Evolutionary conservation across 2,113 vertebrate species (phyloP).

Genomic region (Barbus barbus): DNA sequence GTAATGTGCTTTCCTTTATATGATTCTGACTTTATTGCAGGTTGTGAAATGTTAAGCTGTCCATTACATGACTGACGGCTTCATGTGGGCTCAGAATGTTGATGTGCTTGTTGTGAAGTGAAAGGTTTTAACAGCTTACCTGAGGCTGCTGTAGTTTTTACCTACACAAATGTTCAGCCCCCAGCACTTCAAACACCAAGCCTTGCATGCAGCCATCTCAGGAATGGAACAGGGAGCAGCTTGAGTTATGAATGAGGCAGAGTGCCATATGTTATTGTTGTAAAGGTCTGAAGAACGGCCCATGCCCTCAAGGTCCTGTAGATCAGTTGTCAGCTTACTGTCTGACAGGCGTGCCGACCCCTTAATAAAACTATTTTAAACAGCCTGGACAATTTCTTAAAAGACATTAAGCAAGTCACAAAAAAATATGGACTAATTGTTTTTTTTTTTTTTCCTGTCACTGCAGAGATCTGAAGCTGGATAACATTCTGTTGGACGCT

Average conservation of each 20-base stretch:
- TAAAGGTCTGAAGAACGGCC: background rate
- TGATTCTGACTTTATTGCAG: too few species aligned
- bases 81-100: background rate
- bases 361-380: background rate
- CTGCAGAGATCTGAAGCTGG: slow-evolving; percentile 96
- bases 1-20: too few species aligned
- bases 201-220: background rate
- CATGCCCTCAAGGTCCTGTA: slow-evolving; percentile 9
- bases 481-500: slow-evolving; percentile 97
- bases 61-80: background rate
- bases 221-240: slow-evolving; percentile 5
- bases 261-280: slow-evolving; percentile 7
- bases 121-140: background rate
- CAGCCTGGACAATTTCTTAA: background rate
- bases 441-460: slow-evolving; percentile 69
- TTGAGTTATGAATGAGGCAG: background rate
- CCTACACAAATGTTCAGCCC: background rate
- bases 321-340: slow-evolving; percentile 30
- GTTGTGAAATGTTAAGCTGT: background rate
- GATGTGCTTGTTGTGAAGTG: background rate
- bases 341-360: background rate
- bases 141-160: slow-evolving; percentile 1
- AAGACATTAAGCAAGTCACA: background rate
- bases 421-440: background rate
- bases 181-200: background rate